Evolutionary conservation across 2,113 vertebrate genomes (phyloP), one percentile per base, ranked within the genome.

Genomic region (Megaceryle torquata): DNA sequence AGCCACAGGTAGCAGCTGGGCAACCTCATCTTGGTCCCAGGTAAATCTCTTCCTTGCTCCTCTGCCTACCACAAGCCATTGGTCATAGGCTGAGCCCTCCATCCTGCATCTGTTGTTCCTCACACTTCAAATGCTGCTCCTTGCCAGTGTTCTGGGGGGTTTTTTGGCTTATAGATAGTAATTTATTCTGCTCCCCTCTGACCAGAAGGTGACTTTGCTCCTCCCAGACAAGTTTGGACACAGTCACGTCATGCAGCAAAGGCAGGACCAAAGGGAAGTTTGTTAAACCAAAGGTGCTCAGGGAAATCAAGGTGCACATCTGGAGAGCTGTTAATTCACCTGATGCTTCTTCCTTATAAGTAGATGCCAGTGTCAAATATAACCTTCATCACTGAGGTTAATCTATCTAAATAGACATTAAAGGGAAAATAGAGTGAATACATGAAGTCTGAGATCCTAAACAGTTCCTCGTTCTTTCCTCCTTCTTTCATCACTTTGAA

Each of bases 321-420:
- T 4, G 0, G 29, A 86, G 67, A 82, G 44, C 50, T 86, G 76
- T 33, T 84, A 82, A 84, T 89, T 88, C 93, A 96, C 41, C 74
- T 92, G 65, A 83, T 87, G 77, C 33, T 86, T 78, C 71, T 53
- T 91, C 37, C 69, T 72, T 37, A 0, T 83, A 90, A 95, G 86
- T 84, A 84, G 80, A 86, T 90, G 96, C 25, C 59, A 43, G 80
- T 50, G 77, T 82, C 80, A 91, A 82, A 94, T 69, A 88, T 84
- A 94, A 93, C 77, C 86, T 88, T 89, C 80, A 95, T n/a, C 50
- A 50, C 82, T 91, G 65, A 31, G 61, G 86, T 93, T 96, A 97
- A 96, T 95, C 84, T 56, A 84, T 84, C 93, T 93, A 97, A 94
- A 85, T 37, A 92, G 61, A 64, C 31, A 93, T 91, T 88, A 96